Percentiles rank a stretch among this genome's conserved stretches.
phyloP scores from a whole-genome alignment of 2,888 invertebrate genomes.

The Cabera pusaria region DNA sequence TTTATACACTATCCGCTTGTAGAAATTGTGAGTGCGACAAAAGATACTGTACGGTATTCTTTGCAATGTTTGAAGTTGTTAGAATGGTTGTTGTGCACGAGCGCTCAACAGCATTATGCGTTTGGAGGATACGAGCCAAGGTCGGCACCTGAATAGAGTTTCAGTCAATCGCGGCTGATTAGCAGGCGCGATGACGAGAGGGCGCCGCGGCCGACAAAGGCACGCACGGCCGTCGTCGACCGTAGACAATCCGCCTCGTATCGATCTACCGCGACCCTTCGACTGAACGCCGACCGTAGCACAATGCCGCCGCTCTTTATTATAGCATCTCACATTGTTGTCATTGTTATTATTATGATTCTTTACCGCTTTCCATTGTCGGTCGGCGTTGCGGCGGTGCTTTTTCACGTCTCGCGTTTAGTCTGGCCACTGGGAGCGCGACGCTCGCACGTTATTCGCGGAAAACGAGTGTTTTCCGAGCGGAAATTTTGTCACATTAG shows the following conservation, averaged over 20 bases:
- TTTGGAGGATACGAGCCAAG: conserved; percentile 14
- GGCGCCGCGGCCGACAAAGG: conserved; percentile 63
- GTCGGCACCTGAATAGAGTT: conserved; percentile 20
- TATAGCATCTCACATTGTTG: conserved; percentile 84
- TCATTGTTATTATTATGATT: conserved; percentile 84
- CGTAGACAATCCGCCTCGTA: conserved; percentile 77
- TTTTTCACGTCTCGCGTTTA: conserved; percentile 83
- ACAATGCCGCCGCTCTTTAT: conserved; percentile 83
- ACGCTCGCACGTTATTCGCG: conserved; percentile 81
- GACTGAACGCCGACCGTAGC: conserved; percentile 77
- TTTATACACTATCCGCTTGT: too few species aligned
- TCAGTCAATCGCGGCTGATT: conserved; percentile 57
- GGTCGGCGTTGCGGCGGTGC: conserved; percentile 82
- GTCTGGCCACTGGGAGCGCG: conserved; percentile 82
- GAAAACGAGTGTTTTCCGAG: conserved; percentile 77
- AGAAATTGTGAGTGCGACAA: too few species aligned
- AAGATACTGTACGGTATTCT: too few species aligned
- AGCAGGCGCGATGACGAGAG: conserved; percentile 39
- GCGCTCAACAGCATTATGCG: conserved; percentile 8
- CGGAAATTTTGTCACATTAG: conserved; percentile 65
- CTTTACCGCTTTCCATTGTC: conserved; percentile 84
- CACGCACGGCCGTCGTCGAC: conserved; percentile 64
- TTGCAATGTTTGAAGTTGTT: too few species aligned
- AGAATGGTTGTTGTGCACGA: too few species aligned
- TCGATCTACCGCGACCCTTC: conserved; percentile 82